Evolutionary conservation across 1,140 invertebrate genomes (phyloP), one percentile per base, ranked within the genome.

Genomic region (Acyrthosiphon pisum): DNA sequence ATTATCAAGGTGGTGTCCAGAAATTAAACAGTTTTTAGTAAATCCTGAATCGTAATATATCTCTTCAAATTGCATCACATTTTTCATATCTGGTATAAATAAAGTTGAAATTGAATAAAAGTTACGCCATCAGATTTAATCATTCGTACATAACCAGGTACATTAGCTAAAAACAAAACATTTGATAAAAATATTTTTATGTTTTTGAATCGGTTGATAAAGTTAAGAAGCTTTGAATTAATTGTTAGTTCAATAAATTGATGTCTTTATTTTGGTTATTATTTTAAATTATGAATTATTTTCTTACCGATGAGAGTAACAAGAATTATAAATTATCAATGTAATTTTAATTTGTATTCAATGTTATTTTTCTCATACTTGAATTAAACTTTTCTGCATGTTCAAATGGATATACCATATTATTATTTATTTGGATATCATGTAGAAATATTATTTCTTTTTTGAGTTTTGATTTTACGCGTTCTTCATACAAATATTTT

Each of bases 401-500:
- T 94, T 99, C 98, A 95, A 98, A 99, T 0, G 96, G 96, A 95
- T 98, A 98, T 94, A 96, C 96, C 94, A 96, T 96, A 94, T 96
- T 95, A 88, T 95, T 95, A 23, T 81, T 88, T 50, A 92, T 88
- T 76, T 95, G 95, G 41, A 94, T 95, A 94, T 97, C 97, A 94
- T 96, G 96, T 94, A 97, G 96, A 94, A 95, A 97, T 93, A 97
- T 96, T 93, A 98, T 96, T 95, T 99, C 99, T 95, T 99, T 99
- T 91, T 98, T 96, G 0, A 99, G 95, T 92, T 98, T 96, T 0
- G 99, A 99, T 95, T 99, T 99, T 90, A 99, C 99, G 94, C 99
- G 98, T 95, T 99, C 99, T 95, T 99, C 99, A 95, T 98, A 99
- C 94, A 99, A 96, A 95, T 99, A 99, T 95, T 99, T 99, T 4